Base-by-base conservation (phyloP, 2,797 vertebrate genomes). In the Limnodromus scolopaceus region DNA sequence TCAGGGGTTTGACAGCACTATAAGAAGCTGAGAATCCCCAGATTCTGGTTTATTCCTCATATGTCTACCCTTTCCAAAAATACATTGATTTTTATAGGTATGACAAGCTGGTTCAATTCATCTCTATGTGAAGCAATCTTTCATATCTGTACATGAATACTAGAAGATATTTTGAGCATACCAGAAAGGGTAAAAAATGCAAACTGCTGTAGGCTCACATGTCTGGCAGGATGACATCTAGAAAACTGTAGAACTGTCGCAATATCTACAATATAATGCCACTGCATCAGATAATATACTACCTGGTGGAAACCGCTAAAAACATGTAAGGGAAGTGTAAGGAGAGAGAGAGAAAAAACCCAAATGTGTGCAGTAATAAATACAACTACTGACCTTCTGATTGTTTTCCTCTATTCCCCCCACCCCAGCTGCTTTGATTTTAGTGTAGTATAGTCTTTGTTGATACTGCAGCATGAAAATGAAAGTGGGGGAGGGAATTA, bases 151-250 rank as follows among this genome's bases (percentile, higher is more conserved):
- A 45, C 81, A 78, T 36, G 86, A 96, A 89, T 58, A 57, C 95
- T 69, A 65, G 93, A 81, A 91, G 96, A 94, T 96, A 96, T 96
- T 96, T 93, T 93, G 92, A 95, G 88, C 86, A 93, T 34, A 96
- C 74, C 86, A 96, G 94, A 97, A 97, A 92, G 78, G 81, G 84
- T 93, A 96, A 95, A 90, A 96, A 97, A 96, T 93, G 90, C 90
- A 96, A 95, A 97, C 86, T 93, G 90, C 92, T 96, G 75, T 96
- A 94, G 93, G 86, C 90, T 96, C 86, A 68, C 88, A 71, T 91
- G 68, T 87, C 90, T 96, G 77, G 76, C 80, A 93, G 74, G 68
- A 88, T 89, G 95, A 93, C 92, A 92, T 93, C 90, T 71, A 95
- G 94, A 92, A 92, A 90, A 84, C 87, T 60, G 93, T 74, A 84